A percentile compares a stretch with the other conserved stretches of the same genome.
These are phyloP conservation scores for Watsonalla binaria DNA, from an alignment of 2,888 invertebrate species.

Conservation along the genomic window DNA sequence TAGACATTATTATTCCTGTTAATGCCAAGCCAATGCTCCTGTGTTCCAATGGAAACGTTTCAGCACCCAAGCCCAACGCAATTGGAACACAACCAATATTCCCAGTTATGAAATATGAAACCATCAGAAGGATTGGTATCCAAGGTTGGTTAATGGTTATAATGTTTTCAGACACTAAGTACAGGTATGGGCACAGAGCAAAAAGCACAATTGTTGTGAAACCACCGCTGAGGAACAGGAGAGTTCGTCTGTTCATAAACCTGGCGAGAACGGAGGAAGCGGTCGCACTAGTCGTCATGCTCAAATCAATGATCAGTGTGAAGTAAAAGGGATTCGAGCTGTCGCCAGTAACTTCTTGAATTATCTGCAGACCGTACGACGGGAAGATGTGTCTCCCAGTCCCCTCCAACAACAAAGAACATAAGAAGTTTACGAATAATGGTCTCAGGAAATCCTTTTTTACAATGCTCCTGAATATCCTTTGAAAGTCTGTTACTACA, in stretches of 20 bases:
- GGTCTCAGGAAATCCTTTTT: slow-evolving; percentile 34
- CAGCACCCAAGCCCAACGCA: slow-evolving; percentile 38
- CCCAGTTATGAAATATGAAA: slow-evolving; percentile 35
- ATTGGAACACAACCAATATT: slow-evolving; percentile 47
- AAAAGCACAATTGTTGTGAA: slow-evolving; percentile 29
- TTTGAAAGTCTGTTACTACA: not conserved
- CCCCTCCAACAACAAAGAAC: slow-evolving; percentile 30
- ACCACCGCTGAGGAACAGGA: slow-evolving; percentile 34
- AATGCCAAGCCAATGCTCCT: slow-evolving; percentile 33
- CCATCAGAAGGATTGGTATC: slow-evolving; percentile 29
- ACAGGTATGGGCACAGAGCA: slow-evolving; percentile 25
- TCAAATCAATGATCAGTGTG: slow-evolving; percentile 34
- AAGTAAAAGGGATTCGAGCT: slow-evolving; percentile 32
- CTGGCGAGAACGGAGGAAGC: slow-evolving; percentile 38
- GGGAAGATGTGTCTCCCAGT: slow-evolving; percentile 41
- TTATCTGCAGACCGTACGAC: slow-evolving; percentile 36
- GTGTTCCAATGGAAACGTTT: slow-evolving; percentile 40
- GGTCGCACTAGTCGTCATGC: slow-evolving; percentile 30
- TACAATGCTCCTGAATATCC: slow-evolving; percentile 20
- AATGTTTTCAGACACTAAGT: slow-evolving; percentile 22
- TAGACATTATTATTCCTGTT: slow-evolving; percentile 31
- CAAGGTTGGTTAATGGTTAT: slow-evolving; percentile 25
- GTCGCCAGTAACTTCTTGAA: slow-evolving; percentile 30
- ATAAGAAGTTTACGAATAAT: slow-evolving; percentile 26
- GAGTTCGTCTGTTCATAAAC: slow-evolving; percentile 34